Evolutionary conservation across 2,888 invertebrate genomes (phyloP), one percentile per base, ranked within the genome.

Genomic region (Branchellion lobata): DNA sequence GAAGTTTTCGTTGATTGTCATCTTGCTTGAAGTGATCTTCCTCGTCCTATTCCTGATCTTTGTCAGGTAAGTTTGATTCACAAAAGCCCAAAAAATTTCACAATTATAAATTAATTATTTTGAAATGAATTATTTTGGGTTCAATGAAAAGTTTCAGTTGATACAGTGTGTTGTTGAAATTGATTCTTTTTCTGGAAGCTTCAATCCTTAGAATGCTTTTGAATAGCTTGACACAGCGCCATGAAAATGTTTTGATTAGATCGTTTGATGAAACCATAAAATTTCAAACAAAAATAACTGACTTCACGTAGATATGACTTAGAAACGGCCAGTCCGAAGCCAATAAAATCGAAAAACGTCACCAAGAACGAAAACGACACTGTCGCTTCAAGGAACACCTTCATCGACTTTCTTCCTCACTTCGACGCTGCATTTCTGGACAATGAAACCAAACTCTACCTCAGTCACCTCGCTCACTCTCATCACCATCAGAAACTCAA

Each of bases 21-120:
- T 72, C 18, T 1, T 51, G 18, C 72, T 81, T n/a, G 81, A 82
- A 47, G 24, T 78, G 2, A 5, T 79, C 14, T 82, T 82, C 72
- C 47, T 82, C 11, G 68, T 81, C 24, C 75, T 82, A 40, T 82
- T 82, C 80, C 79, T 51, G 14, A 21, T 82, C n/a, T 80, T 80
- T 27, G 81, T 77, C 24, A 78, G 76, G 47, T 82, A 80, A 69
- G n/a, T 47, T 47, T 14, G 8, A 47, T 47, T 47, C 18, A 14
- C 47, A 47, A 47, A 47, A 47, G 47, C 18, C 18, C 11, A 47
- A 47, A 47, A 14, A 14, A 14, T 47, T 47, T 18, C 8, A 47
- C 8, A 47, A 47, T 47, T 47, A 47, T 47, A 14, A 47, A 18
- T 18, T 47, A 14, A 14, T 47, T 47, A 14, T 8, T 14, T 8